Percentiles rank a stretch among this genome's conserved stretches.
phyloP scores from a whole-genome alignment of 2,888 invertebrate species.

The Campoplex nolae region DNA sequence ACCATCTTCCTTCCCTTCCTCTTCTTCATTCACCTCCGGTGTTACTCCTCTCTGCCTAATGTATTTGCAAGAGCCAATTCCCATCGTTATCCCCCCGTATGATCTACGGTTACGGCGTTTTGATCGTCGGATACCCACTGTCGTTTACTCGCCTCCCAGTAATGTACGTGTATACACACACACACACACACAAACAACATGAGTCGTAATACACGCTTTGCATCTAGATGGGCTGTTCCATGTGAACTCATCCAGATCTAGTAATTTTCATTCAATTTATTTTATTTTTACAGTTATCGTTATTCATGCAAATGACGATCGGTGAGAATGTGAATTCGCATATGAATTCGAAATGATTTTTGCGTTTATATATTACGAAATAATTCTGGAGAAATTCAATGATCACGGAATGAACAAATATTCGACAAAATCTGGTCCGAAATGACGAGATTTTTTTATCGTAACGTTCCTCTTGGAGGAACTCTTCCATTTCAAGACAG shows the following conservation, averaged over 20 bases:
- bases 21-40: conserved; percentile 46
- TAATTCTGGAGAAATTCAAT: neutral
- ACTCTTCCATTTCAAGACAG: neutral
- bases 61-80: conserved; percentile 84
- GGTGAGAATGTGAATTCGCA: neutral
- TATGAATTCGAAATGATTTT: neutral
- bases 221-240: neutral
- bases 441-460: neutral
- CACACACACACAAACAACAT: neutral
- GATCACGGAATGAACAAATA: neutral
- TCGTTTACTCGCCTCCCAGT: conserved; percentile 74
- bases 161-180: conserved; percentile 55
- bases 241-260: neutral
- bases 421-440: neutral
- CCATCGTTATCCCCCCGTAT: conserved; percentile 82
- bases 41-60: conserved; percentile 78
- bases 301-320: neutral
- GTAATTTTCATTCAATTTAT: neutral
- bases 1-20: conserved; percentile 47
- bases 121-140: conserved; percentile 81
- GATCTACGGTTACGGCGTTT: conserved; percentile 83
- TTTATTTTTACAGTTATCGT: neutral
- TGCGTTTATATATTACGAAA: neutral
- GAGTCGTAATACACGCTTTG: neutral
- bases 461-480: neutral